A percentile compares a stretch with the other conserved stretches of the same genome.
Conservation (phyloP, 2,797 vertebrate species). For the Channallabes apus region DNA sequence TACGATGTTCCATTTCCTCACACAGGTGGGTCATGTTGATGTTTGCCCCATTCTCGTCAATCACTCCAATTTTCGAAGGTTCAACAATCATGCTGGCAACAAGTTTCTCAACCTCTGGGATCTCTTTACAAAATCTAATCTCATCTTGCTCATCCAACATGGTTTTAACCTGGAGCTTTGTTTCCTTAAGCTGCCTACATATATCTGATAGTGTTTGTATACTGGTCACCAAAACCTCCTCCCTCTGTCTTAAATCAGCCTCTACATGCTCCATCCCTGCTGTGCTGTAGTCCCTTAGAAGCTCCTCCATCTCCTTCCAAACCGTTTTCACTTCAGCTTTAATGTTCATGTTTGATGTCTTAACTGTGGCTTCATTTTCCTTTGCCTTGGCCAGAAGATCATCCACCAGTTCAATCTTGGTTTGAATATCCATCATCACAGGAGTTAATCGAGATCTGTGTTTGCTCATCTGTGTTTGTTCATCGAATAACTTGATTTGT, state of each 20-base stretch:
- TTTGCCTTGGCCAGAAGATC: constrained; percentile 58
- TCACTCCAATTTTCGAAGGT: constrained; percentile 44
- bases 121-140: constrained; percentile 49
- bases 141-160: constrained; percentile 63
- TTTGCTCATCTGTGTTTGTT: constrained; percentile 50
- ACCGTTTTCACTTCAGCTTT: constrained; percentile 59
- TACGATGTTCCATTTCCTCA: constrained; percentile 65
- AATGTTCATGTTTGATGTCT: constrained; percentile 56
- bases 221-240: constrained; percentile 50
- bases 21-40: constrained; percentile 49
- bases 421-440: constrained; percentile 63
- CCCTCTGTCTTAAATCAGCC: constrained; percentile 62
- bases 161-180: constrained; percentile 58
- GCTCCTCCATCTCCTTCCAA: constrained; percentile 62
- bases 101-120: constrained; percentile 59
- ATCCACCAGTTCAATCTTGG: constrained; percentile 65
- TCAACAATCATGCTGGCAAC: constrained; percentile 55
- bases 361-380: constrained; percentile 58
- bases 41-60: constrained; percentile 39
- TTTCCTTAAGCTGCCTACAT: constrained; percentile 60
- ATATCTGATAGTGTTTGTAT: constrained; percentile 58
- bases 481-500: constrained; percentile 2
- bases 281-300: constrained; percentile 55
- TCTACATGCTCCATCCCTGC: constrained; percentile 66
- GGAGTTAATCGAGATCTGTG: constrained; percentile 63